Base-by-base conservation (phyloP, 2,888 invertebrate genomes). In the Ashinkailepas kermadecensis region DNA sequence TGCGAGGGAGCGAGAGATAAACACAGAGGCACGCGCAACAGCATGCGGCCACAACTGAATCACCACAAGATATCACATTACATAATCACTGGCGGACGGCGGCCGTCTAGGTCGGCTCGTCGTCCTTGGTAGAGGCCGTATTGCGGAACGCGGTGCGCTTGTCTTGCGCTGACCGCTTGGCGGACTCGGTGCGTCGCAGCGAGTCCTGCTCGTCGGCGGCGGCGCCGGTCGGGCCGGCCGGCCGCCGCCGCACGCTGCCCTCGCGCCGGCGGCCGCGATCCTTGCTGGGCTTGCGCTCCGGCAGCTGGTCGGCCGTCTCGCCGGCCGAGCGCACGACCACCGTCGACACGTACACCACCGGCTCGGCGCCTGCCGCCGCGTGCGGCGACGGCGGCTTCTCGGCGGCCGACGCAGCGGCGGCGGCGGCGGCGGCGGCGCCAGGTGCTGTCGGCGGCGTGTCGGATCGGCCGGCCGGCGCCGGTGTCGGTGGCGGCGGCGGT, bases 401-500 rank as follows among this genome's bases (percentile, higher is more conserved):
- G 79, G 80, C 25, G 12, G 70, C 11, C 39, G 1, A 12, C 39
- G 10, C 13, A 39, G 70, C 39, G 25, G 23, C 25, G 10, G 82
- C 83, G n/a, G 82, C 82, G 64, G 83, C 83, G 81, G 82, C 80
- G 21, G 81, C n/a, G 67, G 78, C 65, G 39, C 2, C 4, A 39
- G 39, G 39, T 39, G 39, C 2, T 39, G 39, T 39, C 84, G 54
- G 83, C 62, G 59, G 83, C 82, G 70, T 84, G 82, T 21, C 82
- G 82, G 18, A 83, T 83, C 70, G 83, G 59, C 25, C 21, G 59
- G 70, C 64, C 80, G 81, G 81, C 62, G 81, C n/a, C 62, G 81
- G 80, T 25, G 58, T 82, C 84, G 21, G 83, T 83, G 62, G 84
- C 83, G 82, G 82, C 84, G 54, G 83, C 57, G 59, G 83, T 82